These are phyloP conservation scores for Drosophila cognata DNA, from an alignment of 2,888 invertebrate genomes.

Conservation along the genomic window DNA sequence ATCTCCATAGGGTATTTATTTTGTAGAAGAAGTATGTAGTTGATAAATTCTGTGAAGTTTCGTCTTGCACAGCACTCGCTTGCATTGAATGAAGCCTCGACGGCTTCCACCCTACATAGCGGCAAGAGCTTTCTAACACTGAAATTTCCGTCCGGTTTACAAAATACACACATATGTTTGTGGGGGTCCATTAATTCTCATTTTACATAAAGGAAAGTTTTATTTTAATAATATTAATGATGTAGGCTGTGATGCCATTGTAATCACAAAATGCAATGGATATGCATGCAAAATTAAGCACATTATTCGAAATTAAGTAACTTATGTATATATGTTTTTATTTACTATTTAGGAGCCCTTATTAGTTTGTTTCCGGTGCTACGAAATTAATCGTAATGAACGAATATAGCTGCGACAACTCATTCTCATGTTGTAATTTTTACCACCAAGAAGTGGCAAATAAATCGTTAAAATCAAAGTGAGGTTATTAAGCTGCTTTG, in stretches of 20 bases:
- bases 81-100: slow-evolving; percentile 33
- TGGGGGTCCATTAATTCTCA: slow-evolving; percentile 35
- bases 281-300: background rate
- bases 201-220: background rate
- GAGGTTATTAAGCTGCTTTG: background rate
- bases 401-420: background rate
- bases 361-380: background rate
- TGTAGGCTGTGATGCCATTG: background rate
- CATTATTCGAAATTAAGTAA: background rate
- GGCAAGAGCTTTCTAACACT: slow-evolving; percentile 46
- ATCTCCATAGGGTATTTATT: slow-evolving; percentile 9
- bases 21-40: slow-evolving; percentile 14
- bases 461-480: background rate
- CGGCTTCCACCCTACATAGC: slow-evolving; percentile 18
- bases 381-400: background rate
- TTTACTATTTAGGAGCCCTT: background rate
- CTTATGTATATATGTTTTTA: background rate
- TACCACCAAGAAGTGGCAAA: background rate
- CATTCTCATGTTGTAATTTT: background rate
- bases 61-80: slow-evolving; percentile 16
- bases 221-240: background rate
- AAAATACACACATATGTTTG: slow-evolving; percentile 12
- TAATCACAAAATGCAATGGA: background rate
- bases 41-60: slow-evolving; percentile 43
- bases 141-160: slow-evolving; percentile 61